Base-by-base conservation (phyloP, 1,140 invertebrate species). In the Pristionchus pacificus region DNA sequence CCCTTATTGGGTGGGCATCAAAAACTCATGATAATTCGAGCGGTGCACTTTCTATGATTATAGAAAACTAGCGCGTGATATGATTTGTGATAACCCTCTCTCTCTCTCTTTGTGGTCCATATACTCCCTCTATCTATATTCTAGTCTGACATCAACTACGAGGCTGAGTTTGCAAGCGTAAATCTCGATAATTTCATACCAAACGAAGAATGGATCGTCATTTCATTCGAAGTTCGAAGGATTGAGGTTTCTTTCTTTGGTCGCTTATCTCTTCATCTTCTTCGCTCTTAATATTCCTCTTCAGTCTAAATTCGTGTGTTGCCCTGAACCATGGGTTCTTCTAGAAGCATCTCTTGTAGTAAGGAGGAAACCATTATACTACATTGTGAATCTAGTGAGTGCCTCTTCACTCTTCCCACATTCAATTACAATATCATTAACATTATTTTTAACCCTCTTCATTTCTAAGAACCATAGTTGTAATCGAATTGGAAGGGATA, bases 181-280 rank as follows among this genome's bases (percentile, higher is more conserved):
- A 83, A 83, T 70, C 66, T 84, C 68, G 77, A 80, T 60, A 82
- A 82, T 38, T 83, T 82, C 62, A 83, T 83, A 62, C 81, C 80
- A 13, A 83, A 83, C 65, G 81, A 83, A 65, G 81, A 83, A 73
- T 83, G 81, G 81, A 80, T 81, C n/a, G 80, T 83, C 38, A 79
- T 83, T 38, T 78, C 75, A 59, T 83, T 83, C 38, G 70, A 81
- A 31, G 79, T 83, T 55, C 67, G 71, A 59, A 59, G 81, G 55
- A 71, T 80, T 24, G 81, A 83, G 63, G 75, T 71, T 27, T 19
- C 28, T 15, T 27, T 27, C 10, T 61, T 61, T 61, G 25, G 0
- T 27, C 25, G 24, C 67, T 29, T 67, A 72, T 29, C 68, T 72
- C 60, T 64, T 72, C 2, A 67, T 64, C 55, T 72, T 64, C 32